Evolutionary conservation across 1,140 invertebrate genomes (phyloP), one percentile per base, ranked within the genome.

Genomic region (Drosophila trapezifrons): DNA sequence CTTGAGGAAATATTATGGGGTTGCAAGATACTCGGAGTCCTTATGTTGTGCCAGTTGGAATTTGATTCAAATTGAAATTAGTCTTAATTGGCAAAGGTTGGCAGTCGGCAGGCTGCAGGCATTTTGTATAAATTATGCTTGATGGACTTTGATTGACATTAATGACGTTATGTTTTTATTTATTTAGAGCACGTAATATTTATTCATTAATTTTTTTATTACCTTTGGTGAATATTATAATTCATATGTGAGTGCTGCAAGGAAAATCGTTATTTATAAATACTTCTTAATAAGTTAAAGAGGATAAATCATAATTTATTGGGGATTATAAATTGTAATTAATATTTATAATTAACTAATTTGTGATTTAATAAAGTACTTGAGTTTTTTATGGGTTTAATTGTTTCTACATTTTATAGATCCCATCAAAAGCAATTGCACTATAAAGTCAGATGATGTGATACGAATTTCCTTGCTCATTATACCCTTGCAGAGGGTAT

Each of bases 1-100:
- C 65, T 69, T 57, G 67, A 70, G 67, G 65, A 71, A 70, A 43
- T 52, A 32, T 22, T 66, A 65, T 45, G 57, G 62, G 65, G 37
- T 54, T 67, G 46, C 45, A 32, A 38, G 59, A 65, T 69, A 67
- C 59, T 27, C 12, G 18, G 27, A 22, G 45, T 51, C 45, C 65
- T 67, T 32, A 27, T 35, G 58, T 18, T 60, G 38, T 58, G 55
- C 32, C 40, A 65, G 40, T 65, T 67, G 65, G 35, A 65, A 51
- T 67, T 63, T 47, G 45, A 66, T 43, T 43, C 46, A 69, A 69
- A 69, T 54, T 69, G 46, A 67, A 54, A 66, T 69, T 66, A 54
- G 65, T 45, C 27, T 37, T 69, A 69, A 69, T 69, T 69, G 65
- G 62, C 62, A n/a, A 46, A 27, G 63, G 42, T 46, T 57, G 25